Base-by-base conservation (phyloP, 1,140 invertebrate genomes). In the Mizuhopecten yessoensis region DNA sequence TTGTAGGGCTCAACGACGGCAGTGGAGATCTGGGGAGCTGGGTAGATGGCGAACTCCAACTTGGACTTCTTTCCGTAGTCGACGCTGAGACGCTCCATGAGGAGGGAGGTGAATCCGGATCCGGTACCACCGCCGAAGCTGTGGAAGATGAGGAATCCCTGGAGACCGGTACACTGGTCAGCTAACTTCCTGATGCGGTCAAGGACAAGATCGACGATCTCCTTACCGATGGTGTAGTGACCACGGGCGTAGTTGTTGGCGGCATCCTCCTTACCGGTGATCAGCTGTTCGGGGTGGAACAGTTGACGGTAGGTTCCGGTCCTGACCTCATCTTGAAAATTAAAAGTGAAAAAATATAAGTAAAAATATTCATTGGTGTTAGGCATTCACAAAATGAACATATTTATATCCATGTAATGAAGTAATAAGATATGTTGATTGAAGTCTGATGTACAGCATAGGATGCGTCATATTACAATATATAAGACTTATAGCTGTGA, bases 31-130 rank as follows among this genome's bases (percentile, higher is more conserved):
- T 98, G 34, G 98, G 98, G 23, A 98, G 98, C 36, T 98, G 98
- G 96, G 89, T 94, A 95, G 33, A 95, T 89, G 87, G 90, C 57
- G 33, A 94, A 94, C 89, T 95, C 92, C 34, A 95, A 86, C 87
- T 95, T 95, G 15, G 94, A 92, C 87, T 95, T 95, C 86, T 91
- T 92, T 86, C 98, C 98, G 96, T 98, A 99, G 93, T 99, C 98
- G 2, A 98, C 98, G 36, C 98, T 98, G 17, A 99, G 97, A 92
- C 98, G 97, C 97, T 99, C 98, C 98, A 99, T 98, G 87, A 99
- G 97, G 86, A 99, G 96, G 0, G 98, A 98, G 7, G 98, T 98
- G 96, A 99, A 99, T 10, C 98, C 98, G 29, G 98, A 98, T 5
- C 98, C 98, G 92, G 98, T 96, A n/a, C 91, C 91, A 91, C 92